phyloP scores from a whole-genome alignment of 2,888 invertebrate genomes.

The Thecocarcelia acutangulata region DNA sequence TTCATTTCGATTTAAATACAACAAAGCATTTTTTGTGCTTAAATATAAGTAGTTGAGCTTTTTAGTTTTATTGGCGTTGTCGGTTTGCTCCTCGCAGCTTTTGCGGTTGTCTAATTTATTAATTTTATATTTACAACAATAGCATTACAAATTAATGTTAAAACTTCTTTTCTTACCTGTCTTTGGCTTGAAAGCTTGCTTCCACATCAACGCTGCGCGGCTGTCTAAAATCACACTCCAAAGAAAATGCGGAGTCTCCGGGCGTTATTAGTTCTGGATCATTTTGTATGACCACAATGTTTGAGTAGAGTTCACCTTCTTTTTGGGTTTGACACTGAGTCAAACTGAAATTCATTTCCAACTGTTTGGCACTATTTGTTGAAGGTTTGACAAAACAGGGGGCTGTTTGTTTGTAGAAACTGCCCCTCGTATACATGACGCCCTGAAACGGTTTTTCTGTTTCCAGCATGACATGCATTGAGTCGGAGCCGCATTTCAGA shows the following conservation, averaged over 20 bases:
- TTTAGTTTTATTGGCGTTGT: constrained; percentile 76
- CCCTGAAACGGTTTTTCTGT: constrained; percentile 84
- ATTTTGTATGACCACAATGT: constrained; percentile 85
- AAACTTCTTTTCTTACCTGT: constrained; percentile 76
- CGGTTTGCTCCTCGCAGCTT: constrained; percentile 80
- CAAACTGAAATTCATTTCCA: constrained; percentile 83
- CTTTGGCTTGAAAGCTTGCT: constrained; percentile 82
- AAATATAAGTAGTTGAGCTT: constrained; percentile 29
- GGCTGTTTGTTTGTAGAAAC: constrained; percentile 83
- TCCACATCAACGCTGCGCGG: constrained; percentile 83
- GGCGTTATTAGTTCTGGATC: constrained; percentile 86
- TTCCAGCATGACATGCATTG: constrained; percentile 83
- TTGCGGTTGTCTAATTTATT: constrained; percentile 78
- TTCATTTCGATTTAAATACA: constrained; percentile 28
- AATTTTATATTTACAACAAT: constrained; percentile 57
- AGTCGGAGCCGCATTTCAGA: constrained; percentile 83
- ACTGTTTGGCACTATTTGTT: constrained; percentile 80
- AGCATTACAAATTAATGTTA: not conserved
- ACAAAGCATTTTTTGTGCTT: constrained; percentile 38
- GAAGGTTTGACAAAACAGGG: constrained; percentile 84
- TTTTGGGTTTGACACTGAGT: constrained; percentile 83
- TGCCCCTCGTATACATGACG: constrained; percentile 85
- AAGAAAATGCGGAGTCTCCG: constrained; percentile 85
- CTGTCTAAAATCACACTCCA: constrained; percentile 85
- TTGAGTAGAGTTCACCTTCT: constrained; percentile 83